These are phyloP conservation scores for Trigoniulus corallinus DNA, from an alignment of 1,140 invertebrate genomes.

Conservation along the genomic window DNA sequence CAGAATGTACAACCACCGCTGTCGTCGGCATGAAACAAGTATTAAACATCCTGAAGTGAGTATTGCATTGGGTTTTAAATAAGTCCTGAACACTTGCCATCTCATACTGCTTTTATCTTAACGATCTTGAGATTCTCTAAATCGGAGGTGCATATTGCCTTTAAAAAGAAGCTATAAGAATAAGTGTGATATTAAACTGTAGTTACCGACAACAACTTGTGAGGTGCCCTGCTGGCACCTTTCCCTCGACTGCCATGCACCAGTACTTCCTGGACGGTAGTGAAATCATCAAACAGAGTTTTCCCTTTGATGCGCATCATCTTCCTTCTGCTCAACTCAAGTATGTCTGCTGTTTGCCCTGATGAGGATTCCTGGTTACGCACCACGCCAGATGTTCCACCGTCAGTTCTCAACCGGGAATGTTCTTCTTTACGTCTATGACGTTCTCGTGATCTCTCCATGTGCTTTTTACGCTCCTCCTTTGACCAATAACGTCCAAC, in stretches of 20 bases:
- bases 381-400: not conserved
- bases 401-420: slow-evolving; percentile 13
- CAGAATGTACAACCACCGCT: too few relatives aligned
- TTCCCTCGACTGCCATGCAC: slow-evolving; percentile 26
- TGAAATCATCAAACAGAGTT: slow-evolving; percentile 32
- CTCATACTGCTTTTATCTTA: too few relatives aligned
- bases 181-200: too few relatives aligned
- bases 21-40: too few relatives aligned
- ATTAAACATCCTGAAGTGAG: too few relatives aligned
- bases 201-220: not conserved
- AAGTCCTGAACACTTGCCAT: too few relatives aligned
- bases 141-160: too few relatives aligned
- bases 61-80: too few relatives aligned
- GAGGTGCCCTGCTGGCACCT: not conserved
- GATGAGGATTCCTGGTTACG: not conserved
- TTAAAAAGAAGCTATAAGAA: too few relatives aligned
- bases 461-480: slow-evolving; percentile 45
- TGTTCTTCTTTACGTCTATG: not conserved
- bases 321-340: slow-evolving; percentile 32
- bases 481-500: slow-evolving; percentile 62
- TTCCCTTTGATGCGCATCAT: slow-evolving; percentile 30
- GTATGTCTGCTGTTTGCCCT: too few relatives aligned
- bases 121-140: too few relatives aligned
- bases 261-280: slow-evolving; percentile 33
- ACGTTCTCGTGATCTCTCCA: not conserved